Evolutionary conservation across 92 coral and sea anemone genomes (phyloP).

Genomic region (Montipora capitata): DNA sequence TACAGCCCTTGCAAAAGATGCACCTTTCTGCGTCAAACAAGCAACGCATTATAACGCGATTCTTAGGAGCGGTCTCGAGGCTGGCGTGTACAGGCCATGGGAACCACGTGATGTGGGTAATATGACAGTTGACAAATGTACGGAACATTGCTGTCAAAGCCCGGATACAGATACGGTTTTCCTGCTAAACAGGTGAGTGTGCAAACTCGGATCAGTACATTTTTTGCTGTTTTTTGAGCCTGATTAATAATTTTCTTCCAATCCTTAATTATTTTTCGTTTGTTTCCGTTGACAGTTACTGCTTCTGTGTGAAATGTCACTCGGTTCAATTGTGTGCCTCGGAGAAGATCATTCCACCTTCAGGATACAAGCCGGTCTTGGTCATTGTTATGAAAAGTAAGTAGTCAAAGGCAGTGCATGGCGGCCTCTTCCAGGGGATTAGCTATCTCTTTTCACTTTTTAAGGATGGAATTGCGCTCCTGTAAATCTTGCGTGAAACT

Average conservation of each 20-base stretch:
- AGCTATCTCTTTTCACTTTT: too few relatives aligned
- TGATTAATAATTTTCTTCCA: not conserved
- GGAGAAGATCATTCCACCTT: slow-evolving; percentile 77
- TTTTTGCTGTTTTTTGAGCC: not conserved
- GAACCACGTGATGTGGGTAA: slow-evolving; percentile 58
- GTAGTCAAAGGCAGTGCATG: not conserved
- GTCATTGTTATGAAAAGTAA: slow-evolving; percentile 76
- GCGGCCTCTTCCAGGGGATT: too few relatives aligned
- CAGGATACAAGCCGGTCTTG: slow-evolving; percentile 73
- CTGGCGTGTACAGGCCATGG: slow-evolving; percentile 82
- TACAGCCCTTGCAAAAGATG: not conserved
- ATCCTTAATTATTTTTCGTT: not conserved
- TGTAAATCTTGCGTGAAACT: too few relatives aligned
- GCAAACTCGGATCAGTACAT: not conserved
- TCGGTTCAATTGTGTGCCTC: slow-evolving; percentile 65
- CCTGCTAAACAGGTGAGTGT: slow-evolving; percentile 73
- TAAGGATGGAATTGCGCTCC: too few relatives aligned
- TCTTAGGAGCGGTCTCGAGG: slow-evolving; percentile 71
- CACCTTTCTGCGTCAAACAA: slow-evolving; percentile 30
- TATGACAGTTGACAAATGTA: slow-evolving; percentile 79
- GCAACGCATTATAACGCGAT: slow-evolving; percentile 74
- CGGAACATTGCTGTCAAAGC: slow-evolving; percentile 78
- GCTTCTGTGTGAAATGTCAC: slow-evolving; percentile 85
- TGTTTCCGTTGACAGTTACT: slow-evolving; percentile 41
- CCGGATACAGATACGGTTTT: slow-evolving; percentile 76